A percentile compares a stretch with the other conserved stretches of the same genome.
Conservation (phyloP, 2,888 invertebrate genomes). For the Acanthosepion pharaonis region DNA sequence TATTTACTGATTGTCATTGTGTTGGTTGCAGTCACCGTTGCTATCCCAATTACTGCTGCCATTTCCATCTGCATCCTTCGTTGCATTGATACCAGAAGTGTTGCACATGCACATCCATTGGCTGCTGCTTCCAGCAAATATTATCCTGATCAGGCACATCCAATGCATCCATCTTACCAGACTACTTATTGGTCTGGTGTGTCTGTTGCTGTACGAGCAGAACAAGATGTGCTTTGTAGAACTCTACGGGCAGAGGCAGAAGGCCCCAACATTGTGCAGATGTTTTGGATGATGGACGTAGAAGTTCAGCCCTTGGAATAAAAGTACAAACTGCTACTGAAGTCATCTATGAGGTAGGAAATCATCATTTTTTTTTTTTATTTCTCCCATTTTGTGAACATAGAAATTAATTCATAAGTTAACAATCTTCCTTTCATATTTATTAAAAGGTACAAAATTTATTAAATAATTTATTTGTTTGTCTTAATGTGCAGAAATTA, state of each 20-base stretch:
- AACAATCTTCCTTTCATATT: too few species aligned
- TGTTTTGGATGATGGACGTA: neutral
- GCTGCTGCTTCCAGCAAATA: neutral
- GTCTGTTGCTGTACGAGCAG: neutral
- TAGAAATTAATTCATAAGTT: too few species aligned
- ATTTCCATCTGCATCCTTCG: constrained; percentile 33
- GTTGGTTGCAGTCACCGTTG: neutral
- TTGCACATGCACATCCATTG: constrained; percentile 33
- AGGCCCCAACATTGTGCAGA: constrained; percentile 33
- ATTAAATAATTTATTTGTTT: too few species aligned
- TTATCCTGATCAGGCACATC: neutral
- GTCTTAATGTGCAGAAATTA: too few species aligned
- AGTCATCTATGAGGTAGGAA: neutral
- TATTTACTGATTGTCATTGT: constrained; percentile 13
- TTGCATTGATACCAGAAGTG: constrained; percentile 23
- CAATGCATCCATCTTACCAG: constrained; percentile 15
- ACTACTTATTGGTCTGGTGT: neutral
- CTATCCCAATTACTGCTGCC: constrained; percentile 10
- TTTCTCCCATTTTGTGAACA: too few species aligned
- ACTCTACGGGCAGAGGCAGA: constrained; percentile 1
- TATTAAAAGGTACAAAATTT: too few species aligned
- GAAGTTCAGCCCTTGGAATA: constrained; percentile 13
- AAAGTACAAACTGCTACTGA: neutral
- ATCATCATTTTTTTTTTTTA: too few species aligned
- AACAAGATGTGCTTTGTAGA: constrained; percentile 33